Evolutionary conservation across 2,888 invertebrate species (phyloP).

Genomic region (Calliopum simillimum): DNA sequence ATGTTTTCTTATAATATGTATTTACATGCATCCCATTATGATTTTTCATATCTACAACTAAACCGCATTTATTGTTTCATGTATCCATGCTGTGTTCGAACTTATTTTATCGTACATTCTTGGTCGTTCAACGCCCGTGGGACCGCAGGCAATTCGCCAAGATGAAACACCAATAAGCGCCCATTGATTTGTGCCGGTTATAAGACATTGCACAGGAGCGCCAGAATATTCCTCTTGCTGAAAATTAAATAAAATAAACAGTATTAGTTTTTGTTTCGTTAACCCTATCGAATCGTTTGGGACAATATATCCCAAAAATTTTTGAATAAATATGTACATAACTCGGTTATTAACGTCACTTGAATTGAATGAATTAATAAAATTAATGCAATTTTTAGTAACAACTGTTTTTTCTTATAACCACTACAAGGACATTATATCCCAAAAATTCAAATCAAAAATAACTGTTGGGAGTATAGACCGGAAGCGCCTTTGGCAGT

Average conservation of each 20-base stretch:
- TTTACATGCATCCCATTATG: slow-evolving; percentile 4
- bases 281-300: too few species aligned
- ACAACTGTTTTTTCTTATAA: too few species aligned
- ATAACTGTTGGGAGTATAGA: too few species aligned
- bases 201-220: slow-evolving; percentile 85
- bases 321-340: too few species aligned
- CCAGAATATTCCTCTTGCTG: slow-evolving; percentile 92
- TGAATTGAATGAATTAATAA: too few species aligned
- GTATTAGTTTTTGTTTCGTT: background rate
- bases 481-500: too few species aligned
- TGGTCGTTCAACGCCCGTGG: slow-evolving; percentile 81
- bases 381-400: too few species aligned
- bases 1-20: slow-evolving; percentile 10
- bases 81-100: slow-evolving; percentile 88
- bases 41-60: slow-evolving; percentile 43
- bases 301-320: too few species aligned
- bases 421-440: too few species aligned
- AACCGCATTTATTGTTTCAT: slow-evolving; percentile 75
- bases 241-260: background rate
- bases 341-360: too few species aligned
- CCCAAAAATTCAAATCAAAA: too few species aligned
- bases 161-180: slow-evolving; percentile 83
- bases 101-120: slow-evolving; percentile 85
- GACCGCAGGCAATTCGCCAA: slow-evolving; percentile 88
- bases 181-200: slow-evolving; percentile 80